Percentiles rank a stretch among this genome's conserved stretches.
phyloP scores from a whole-genome alignment of 2,113 vertebrate species.

The Lota lota region DNA sequence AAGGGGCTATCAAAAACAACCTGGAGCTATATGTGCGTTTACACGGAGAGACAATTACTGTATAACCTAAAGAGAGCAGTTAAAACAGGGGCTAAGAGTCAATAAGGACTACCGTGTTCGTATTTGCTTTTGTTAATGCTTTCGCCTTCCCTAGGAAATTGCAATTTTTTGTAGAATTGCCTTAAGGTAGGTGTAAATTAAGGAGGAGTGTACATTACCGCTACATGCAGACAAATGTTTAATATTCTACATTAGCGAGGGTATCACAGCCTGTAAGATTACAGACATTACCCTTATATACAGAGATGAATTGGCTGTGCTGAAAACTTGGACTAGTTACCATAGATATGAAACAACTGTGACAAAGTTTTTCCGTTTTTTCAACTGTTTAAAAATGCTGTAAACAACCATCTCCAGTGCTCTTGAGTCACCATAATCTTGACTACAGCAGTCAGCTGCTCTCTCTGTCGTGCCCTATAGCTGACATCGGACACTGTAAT shows the following conservation, averaged over 20 bases:
- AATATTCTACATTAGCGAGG: slow-evolving; percentile 28
- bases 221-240: slow-evolving; percentile 33
- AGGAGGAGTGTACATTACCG: slow-evolving; percentile 46
- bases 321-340: too few species aligned
- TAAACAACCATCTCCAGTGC: too few species aligned
- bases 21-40: slow-evolving; percentile 38
- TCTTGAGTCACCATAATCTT: too few species aligned
- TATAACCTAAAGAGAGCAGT: slow-evolving; percentile 61
- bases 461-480: slow-evolving; percentile 49
- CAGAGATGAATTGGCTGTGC: slow-evolving; percentile 30
- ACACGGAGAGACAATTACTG: slow-evolving; percentile 58
- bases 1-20: slow-evolving; percentile 60
- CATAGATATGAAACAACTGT: too few species aligned
- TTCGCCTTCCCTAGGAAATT: slow-evolving; percentile 54
- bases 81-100: slow-evolving; percentile 67
- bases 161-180: slow-evolving; percentile 55
- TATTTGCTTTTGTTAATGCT: slow-evolving; percentile 60
- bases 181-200: slow-evolving; percentile 64
- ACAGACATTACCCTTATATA: slow-evolving; percentile 27
- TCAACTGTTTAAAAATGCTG: too few species aligned
- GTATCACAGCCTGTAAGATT: slow-evolving; percentile 27
- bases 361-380: too few species aligned
- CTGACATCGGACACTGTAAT: slow-evolving; percentile 56
- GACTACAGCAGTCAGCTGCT: slow-evolving; percentile 1
- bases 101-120: slow-evolving; percentile 69